Percentiles rank a stretch among this genome's conserved stretches.
These are phyloP conservation scores for human DNA, from an alignment of 2,113 vertebrate species.

Conservation along the genomic window DNA sequence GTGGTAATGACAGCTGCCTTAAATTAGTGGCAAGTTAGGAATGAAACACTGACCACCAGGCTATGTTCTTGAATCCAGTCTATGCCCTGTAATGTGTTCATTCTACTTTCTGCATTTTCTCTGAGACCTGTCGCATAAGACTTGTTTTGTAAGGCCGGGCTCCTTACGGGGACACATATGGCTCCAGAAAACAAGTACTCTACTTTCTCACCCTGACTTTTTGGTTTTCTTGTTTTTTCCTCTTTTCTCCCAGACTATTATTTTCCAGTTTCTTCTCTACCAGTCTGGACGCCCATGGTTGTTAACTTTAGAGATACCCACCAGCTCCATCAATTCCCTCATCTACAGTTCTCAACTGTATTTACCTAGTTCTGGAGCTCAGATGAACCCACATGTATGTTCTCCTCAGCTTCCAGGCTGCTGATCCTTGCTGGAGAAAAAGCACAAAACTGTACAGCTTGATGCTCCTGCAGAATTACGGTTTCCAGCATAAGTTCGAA, in stretches of 20 bases:
- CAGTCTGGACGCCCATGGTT: background rate
- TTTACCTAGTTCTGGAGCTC: background rate
- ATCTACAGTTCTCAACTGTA: background rate
- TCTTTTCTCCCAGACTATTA: background rate
- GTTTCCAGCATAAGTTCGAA: background rate
- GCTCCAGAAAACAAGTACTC: background rate
- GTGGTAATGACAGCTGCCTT: background rate
- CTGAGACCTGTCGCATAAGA: background rate
- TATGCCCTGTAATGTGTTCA: background rate
- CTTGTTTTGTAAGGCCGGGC: background rate
- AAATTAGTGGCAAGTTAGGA: background rate
- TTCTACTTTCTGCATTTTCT: background rate
- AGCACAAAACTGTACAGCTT: background rate
- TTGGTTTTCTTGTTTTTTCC: background rate
- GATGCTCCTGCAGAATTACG: background rate
- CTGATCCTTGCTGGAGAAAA: background rate
- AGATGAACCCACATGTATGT: background rate
- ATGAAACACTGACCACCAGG: background rate
- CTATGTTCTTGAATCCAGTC: background rate
- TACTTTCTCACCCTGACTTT: background rate
- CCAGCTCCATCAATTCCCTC: background rate
- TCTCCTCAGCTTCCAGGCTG: background rate
- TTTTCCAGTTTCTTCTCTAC: background rate
- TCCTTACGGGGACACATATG: background rate
- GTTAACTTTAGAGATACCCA: background rate